phyloP scores from a whole-genome alignment of 2,113 vertebrate species.

The Rhynchomys soricoides region DNA sequence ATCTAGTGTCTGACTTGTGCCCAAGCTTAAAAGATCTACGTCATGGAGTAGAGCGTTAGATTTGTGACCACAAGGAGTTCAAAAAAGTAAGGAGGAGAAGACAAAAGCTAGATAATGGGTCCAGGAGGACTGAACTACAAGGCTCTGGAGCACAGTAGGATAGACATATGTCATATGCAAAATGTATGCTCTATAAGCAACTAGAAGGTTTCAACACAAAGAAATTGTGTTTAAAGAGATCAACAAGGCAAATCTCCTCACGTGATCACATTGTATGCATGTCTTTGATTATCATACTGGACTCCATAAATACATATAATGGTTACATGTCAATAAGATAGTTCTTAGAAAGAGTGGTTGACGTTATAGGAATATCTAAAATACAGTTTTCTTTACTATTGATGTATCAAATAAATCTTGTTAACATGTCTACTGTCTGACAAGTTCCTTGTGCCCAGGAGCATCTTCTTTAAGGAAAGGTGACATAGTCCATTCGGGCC shows the following conservation, averaged over 20 bases:
- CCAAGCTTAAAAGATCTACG: not conserved
- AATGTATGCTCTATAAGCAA: not conserved
- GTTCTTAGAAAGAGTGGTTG: not conserved
- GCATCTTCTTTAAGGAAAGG: not conserved
- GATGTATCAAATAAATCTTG: not conserved
- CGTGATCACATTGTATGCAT: not conserved
- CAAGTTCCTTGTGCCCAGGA: not conserved
- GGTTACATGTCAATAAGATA: not conserved
- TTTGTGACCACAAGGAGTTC: not conserved
- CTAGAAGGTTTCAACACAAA: not conserved
- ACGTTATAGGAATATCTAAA: not conserved
- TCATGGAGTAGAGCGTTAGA: not conserved
- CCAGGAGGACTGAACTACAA: not conserved
- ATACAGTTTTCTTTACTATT: conserved; percentile 1
- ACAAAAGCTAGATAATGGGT: no score
- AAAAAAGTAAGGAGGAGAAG: no score
- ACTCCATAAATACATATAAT: not conserved
- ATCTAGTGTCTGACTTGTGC: not conserved
- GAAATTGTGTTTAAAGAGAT: not conserved
- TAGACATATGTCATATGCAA: not conserved
- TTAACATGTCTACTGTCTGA: not conserved
- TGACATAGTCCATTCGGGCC: not conserved
- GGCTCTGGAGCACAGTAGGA: not conserved
- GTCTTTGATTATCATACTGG: not conserved
- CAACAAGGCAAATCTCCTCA: not conserved